Base-by-base conservation (phyloP, 1,140 invertebrate genomes). In the Cotesia glomerata region DNA sequence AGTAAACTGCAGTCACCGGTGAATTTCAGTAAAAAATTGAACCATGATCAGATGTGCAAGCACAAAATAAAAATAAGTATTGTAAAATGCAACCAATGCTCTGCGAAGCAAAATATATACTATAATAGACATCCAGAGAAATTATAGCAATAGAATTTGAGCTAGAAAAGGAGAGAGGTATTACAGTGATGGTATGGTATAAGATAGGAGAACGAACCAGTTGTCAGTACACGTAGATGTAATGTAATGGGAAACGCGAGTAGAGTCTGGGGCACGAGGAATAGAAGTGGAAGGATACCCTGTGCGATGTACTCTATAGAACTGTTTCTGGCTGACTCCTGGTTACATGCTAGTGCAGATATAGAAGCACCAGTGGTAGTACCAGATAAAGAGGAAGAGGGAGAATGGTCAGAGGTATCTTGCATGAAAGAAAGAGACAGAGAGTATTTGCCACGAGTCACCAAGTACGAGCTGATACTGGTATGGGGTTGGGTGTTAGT, bases 401-500 rank as follows among this genome's bases (percentile, higher is more conserved):
- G 62, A 35, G 32, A 72, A 39, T 39, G 69, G 73, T 74, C 66
- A 71, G 73, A 67, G 54, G 56, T 51, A n/a, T 7, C 11, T 11
- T 45, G 39, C 34, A 61, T 26, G 73, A 34, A 69, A 45, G 58
- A 67, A 56, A n/a, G 71, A 73, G 58, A 72, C 52, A 32, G 65
- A 49, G 0, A 26, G 3, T 45, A 16, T 62, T 16, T 71, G 68
- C 68, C 65, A 75, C 70, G 74, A 75, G 69, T 73, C 69, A 51
- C 16, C 13, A 9, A 8, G 45, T 51, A 71, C 61, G 77, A 71
- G 69, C 73, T 74, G 79, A 79, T 26, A 26, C 26, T 26, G 26
- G 26, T 26, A 26, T 26, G 58, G 51, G 9, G 72, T 81, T 80
- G 84, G 82, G 81, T 83, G 81, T 84, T 82, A 86, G 84, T 84